Conservation (phyloP, 2,888 invertebrate genomes). For the Dryococelus australis region DNA sequence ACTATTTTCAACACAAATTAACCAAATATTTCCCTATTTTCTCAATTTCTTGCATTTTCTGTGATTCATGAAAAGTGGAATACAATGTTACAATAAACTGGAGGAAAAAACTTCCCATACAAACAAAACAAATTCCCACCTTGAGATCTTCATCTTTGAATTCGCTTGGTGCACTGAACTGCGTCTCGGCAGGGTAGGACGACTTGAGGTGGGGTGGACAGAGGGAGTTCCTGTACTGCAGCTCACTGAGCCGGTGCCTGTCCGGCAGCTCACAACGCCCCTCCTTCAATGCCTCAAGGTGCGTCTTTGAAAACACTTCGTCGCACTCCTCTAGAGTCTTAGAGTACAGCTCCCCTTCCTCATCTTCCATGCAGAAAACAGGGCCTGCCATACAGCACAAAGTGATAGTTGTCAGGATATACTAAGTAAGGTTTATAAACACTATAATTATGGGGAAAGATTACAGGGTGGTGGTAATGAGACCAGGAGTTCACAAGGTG, state of each 20-base stretch:
- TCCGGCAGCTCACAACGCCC: slow-evolving; percentile 60
- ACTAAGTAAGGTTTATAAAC: too few relatives aligned
- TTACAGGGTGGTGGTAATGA: too few relatives aligned
- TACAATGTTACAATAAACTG: too few relatives aligned
- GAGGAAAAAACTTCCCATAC: too few relatives aligned
- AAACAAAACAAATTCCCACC: slow-evolving; percentile 57
- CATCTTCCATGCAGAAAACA: slow-evolving; percentile 61
- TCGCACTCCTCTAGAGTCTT: slow-evolving; percentile 75
- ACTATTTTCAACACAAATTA: too few relatives aligned
- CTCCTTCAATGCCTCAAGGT: slow-evolving; percentile 67
- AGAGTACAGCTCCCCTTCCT: slow-evolving; percentile 53
- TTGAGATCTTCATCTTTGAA: slow-evolving; percentile 73
- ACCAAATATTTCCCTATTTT: too few relatives aligned
- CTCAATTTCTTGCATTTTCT: too few relatives aligned
- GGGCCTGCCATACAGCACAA: background rate
- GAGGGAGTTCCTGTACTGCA: slow-evolving; percentile 81
- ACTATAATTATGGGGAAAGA: too few relatives aligned
- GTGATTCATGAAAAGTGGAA: too few relatives aligned
- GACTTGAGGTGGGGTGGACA: slow-evolving; percentile 86
- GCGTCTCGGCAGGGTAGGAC: slow-evolving; percentile 83
- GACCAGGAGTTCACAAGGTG: too few relatives aligned
- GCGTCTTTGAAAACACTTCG: slow-evolving; percentile 83
- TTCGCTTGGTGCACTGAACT: slow-evolving; percentile 65
- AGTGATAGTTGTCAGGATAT: too few relatives aligned
- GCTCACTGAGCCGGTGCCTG: slow-evolving; percentile 66